Percentiles rank a stretch among this genome's conserved stretches.
Conservation (phyloP, 1,140 invertebrate species). For the Megalonaias nervosa region DNA sequence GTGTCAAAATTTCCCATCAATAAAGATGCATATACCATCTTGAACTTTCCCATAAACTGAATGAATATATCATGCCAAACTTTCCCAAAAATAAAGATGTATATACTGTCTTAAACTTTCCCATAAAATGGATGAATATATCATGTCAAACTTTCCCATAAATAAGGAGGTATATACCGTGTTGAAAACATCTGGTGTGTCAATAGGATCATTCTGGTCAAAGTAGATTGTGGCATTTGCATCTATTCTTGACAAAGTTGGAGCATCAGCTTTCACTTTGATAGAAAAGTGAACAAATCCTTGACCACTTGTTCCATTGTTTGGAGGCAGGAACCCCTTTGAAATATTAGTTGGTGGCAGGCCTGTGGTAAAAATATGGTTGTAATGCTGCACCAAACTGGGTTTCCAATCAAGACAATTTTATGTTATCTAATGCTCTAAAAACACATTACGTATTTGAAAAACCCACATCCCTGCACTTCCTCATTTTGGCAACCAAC, state of each 20-base stretch:
- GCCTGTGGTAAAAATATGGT: slow-evolving; percentile 7
- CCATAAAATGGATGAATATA: neutral
- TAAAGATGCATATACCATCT: too few species aligned
- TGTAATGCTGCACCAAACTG: too few species aligned
- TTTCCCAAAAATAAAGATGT: neutral
- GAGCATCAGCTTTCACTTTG: slow-evolving; percentile 7
- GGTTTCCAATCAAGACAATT: too few species aligned
- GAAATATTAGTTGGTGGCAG: slow-evolving; percentile 19
- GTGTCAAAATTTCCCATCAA: too few species aligned
- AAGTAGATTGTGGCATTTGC: slow-evolving; percentile 29
- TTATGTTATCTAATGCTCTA: too few species aligned
- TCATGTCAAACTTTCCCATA: neutral
- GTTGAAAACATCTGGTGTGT: slow-evolving; percentile 33
- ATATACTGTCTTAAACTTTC: too few species aligned
- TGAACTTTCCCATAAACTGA: too few species aligned
- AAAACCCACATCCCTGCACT: too few species aligned
- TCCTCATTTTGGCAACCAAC: too few species aligned
- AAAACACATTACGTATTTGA: too few species aligned
- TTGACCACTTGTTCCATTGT: slow-evolving; percentile 36
- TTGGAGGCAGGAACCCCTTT: slow-evolving; percentile 35
- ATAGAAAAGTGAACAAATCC: slow-evolving; percentile 34
- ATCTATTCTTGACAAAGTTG: slow-evolving; percentile 16
- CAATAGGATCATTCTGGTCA: slow-evolving; percentile 37
- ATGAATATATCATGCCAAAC: neutral
- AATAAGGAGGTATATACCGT: slow-evolving; percentile 14